Evolutionary conservation across 2,888 invertebrate species (phyloP).

Genomic region (Drosophila mettleri): DNA sequence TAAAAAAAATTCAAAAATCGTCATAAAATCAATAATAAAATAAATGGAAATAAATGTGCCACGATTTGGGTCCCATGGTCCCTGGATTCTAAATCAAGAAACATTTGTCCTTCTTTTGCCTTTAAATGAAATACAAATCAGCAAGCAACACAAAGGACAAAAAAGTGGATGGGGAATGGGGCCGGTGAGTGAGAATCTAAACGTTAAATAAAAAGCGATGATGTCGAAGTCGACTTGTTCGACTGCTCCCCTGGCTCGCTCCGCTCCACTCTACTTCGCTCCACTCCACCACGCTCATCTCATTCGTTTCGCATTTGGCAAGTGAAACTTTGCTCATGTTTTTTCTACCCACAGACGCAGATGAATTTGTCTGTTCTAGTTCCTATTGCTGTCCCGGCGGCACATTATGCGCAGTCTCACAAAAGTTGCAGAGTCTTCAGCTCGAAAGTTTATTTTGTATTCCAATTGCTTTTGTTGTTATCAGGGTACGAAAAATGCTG

Average conservation of each 20-base stretch:
- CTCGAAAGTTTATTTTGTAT: constrained; percentile 33
- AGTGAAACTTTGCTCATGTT: constrained; percentile 65
- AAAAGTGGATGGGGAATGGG: constrained; percentile 11
- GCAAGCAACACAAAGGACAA: constrained; percentile 59
- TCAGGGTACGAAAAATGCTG: constrained; percentile 58
- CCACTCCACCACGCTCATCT: no score
- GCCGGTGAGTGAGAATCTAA: constrained; percentile 58
- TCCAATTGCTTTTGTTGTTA: constrained; percentile 43
- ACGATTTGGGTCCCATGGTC: constrained; percentile 31
- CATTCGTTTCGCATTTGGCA: constrained; percentile 73
- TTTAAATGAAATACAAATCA: constrained; percentile 76
- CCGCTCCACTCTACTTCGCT: no score
- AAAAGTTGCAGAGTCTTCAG: constrained; percentile 57
- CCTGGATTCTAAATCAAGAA: constrained; percentile 41
- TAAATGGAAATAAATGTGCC: not conserved
- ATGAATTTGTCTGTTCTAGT: constrained; percentile 71
- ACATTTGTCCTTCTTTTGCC: constrained; percentile 61
- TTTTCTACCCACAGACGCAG: constrained; percentile 64
- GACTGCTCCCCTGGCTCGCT: constrained; percentile 14
- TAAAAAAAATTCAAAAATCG: constrained; percentile 2
- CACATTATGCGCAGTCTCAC: constrained; percentile 69
- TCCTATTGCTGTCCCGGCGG: constrained; percentile 33
- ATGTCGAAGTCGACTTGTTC: constrained; percentile 19
- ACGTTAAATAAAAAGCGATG: constrained; percentile 66
- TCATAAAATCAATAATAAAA: constrained; percentile 21